These are phyloP conservation scores for Agonopterix alstromeriana DNA, from an alignment of 2,888 invertebrate species.

Conservation along the genomic window DNA sequence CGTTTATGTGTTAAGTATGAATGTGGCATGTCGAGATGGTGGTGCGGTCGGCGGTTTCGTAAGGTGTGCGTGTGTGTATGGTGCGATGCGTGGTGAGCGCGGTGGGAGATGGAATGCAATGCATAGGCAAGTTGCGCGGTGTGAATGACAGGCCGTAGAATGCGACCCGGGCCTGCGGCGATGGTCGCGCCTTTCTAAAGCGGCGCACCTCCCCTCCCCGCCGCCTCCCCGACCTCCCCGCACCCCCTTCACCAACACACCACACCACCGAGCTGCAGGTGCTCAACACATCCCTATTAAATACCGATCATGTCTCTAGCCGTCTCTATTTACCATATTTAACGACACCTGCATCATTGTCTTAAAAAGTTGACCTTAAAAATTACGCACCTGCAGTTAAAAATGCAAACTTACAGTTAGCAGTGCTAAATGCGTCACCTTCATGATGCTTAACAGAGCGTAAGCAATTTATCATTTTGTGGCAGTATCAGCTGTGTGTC, in stretches of 20 bases:
- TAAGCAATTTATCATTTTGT: conserved; percentile 2
- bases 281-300: conserved; percentile 73
- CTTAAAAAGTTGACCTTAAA: conserved; percentile 63
- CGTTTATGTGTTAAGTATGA: conserved; percentile 51
- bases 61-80: conserved; percentile 50
- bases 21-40: conserved; percentile 46
- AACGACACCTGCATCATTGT: conserved; percentile 66
- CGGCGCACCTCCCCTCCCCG: conserved; percentile 59
- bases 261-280: conserved; percentile 61
- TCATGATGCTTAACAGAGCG: conserved; percentile 15
- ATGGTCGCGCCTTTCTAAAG: conserved; percentile 78
- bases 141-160: conserved; percentile 77
- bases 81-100: conserved; percentile 53
- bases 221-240: conserved; percentile 34
- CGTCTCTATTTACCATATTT: conserved; percentile 69
- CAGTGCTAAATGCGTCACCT: conserved; percentile 38
- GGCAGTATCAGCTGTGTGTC: neutral
- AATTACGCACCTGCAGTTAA: conserved; percentile 47
- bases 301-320: conserved; percentile 72
- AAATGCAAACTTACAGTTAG: conserved; percentile 28
- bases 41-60: conserved; percentile 47
- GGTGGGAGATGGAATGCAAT: conserved; percentile 73
- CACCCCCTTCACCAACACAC: conserved; percentile 43
- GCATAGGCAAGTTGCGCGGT: conserved; percentile 75
- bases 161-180: conserved; percentile 74